Evolutionary conservation across 2,797 vertebrate species (phyloP), one percentile per base, ranked within the genome.

Genomic region (Gymnocypris eckloni): DNA sequence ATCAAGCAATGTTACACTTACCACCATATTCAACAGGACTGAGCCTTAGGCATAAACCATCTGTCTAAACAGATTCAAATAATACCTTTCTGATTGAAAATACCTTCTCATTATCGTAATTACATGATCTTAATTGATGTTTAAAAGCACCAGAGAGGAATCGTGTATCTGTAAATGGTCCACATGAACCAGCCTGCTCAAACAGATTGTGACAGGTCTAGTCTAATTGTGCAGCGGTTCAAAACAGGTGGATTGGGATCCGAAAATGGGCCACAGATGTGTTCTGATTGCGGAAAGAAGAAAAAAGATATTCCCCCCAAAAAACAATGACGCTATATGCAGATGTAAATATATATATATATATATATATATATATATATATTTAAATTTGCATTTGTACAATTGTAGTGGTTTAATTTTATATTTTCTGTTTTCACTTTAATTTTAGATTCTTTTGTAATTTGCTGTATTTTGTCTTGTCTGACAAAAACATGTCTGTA

Each of bases 51-150:
- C 72, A 84, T 28, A 22, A 69, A 69, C 82, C 43, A 37, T 84
- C 78, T 80, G 59, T 39, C 52, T 61, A 41, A 52, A 77, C 16
- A 39, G 16, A 84, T 77, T 54, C 54, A 6, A 69, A 43, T 67
- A 84, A 84, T 39, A 56, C 6, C 16, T n/a, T 54, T 54, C 15
- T 77, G 59, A 77, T 54, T 84, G 48, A 39, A 69, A 77, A 73
- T 67, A 56, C 73, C 61, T 67, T n/a, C 33, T 83, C 11, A 66
- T 83, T 56, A 77, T 69, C 0, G 1, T 69, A 69, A 84, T 76
- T 84, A 84, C 37, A 69, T 77, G 54, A 84, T 69, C 45, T 54
- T 43, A 56, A 84, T 69, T 78, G 61, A 52, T 84, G 61, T 69
- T 84, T 43, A 77, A 84, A 18, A 52, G 61, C 59, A 77, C 59